Conservation (phyloP, 1,140 invertebrate genomes). For the Batillaria attramentaria region DNA sequence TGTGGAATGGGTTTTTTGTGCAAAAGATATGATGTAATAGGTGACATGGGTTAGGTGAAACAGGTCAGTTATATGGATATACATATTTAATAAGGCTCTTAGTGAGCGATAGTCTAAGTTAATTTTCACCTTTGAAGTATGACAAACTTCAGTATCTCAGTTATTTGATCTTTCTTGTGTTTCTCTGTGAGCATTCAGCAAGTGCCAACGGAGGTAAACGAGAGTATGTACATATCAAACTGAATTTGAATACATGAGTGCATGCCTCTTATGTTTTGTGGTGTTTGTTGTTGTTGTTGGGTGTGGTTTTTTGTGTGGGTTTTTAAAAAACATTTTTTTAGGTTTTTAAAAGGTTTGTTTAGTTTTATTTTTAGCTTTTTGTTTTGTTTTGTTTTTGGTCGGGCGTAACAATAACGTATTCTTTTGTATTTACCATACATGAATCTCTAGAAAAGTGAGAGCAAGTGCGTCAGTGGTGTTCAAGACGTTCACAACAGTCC, state of each 20-base stretch:
- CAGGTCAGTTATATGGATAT: no score
- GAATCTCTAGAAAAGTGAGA: slow-evolving; percentile 8
- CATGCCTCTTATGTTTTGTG: no score
- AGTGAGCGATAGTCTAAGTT: no score
- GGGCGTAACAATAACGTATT: neutral
- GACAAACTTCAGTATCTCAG: no score
- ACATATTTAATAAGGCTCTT: no score
- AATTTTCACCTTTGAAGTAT: no score
- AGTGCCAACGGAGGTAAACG: neutral
- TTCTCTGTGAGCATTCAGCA: no score
- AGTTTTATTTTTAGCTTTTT: neutral
- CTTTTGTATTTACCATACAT: neutral
- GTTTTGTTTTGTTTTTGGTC: neutral
- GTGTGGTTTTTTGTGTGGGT: neutral
- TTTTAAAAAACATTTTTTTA: neutral
- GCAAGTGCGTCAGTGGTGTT: neutral
- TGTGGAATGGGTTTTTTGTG: no score
- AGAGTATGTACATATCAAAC: neutral
- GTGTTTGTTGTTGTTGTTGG: neutral
- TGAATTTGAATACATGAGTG: no score
- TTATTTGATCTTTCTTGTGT: no score
- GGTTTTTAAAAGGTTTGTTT: neutral
- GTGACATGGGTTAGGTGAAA: no score
- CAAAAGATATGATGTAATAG: no score
- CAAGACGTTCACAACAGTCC: neutral